Percentiles rank a stretch among this genome's conserved stretches.
phyloP scores from a whole-genome alignment of 1,140 invertebrate species.

The Platyscapa corneri region DNA sequence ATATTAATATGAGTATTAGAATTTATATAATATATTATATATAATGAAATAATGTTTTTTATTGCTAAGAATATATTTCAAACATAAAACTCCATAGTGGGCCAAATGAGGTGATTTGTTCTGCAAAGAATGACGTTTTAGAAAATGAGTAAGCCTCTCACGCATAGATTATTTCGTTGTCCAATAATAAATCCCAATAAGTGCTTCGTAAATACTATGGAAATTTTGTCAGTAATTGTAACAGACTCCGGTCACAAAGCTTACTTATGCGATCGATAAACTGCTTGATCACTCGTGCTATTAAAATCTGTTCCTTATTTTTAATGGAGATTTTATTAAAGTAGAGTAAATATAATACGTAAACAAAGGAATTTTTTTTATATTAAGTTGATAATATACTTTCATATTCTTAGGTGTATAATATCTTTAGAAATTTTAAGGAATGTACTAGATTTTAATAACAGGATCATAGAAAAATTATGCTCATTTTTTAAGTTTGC shows the following conservation, averaged over 20 bases:
- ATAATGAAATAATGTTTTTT: neutral
- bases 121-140: conserved; percentile 52
- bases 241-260: neutral
- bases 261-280: conserved; percentile 14
- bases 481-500: too few species aligned
- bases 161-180: neutral
- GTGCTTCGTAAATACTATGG: conserved; percentile 38
- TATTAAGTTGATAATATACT: too few species aligned
- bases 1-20: too few species aligned
- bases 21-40: too few species aligned
- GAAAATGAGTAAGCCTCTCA: conserved; percentile 40
- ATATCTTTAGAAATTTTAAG: too few species aligned
- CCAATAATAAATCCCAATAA: neutral
- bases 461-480: too few species aligned
- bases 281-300: neutral
- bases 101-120: conserved; percentile 52
- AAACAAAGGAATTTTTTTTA: too few species aligned
- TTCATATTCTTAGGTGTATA: too few species aligned
- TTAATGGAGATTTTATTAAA: too few species aligned
- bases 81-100: neutral
- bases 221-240: conserved; percentile 41
- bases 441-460: too few species aligned
- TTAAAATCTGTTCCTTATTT: neutral
- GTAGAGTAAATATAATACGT: too few species aligned
- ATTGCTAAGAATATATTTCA: neutral